Conservation (phyloP, 2,113 vertebrate species). For the Macrotis lagotis region DNA sequence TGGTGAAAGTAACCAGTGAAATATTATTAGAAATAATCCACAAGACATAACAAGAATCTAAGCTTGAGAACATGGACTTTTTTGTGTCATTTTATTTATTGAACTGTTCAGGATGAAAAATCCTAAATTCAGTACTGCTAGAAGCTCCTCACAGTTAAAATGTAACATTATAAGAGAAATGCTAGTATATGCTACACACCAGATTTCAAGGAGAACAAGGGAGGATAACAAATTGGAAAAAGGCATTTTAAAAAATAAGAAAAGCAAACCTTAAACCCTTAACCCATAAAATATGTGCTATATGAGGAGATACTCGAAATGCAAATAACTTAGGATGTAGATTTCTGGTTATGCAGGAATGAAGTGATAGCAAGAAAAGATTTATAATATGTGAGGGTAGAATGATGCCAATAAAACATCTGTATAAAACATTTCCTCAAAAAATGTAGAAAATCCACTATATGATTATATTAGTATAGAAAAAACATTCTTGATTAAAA, state of each 20-base stretch:
- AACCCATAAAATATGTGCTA: background rate
- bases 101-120: background rate
- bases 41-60: background rate
- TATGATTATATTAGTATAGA: background rate
- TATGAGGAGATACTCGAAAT: background rate
- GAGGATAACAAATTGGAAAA: background rate
- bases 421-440: background rate
- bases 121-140: background rate
- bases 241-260: background rate
- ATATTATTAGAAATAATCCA: background rate
- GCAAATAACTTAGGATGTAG: background rate
- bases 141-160: background rate
- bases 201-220: background rate
- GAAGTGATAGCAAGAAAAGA: too few species aligned
- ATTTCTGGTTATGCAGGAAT: too few species aligned
- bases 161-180: background rate
- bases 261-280: background rate
- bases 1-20: background rate
- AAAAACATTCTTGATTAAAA: background rate
- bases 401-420: background rate
- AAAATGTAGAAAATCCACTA: background rate
- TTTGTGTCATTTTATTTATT: background rate
- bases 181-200: background rate
- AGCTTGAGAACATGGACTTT: background rate
- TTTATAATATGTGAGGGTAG: background rate